phyloP scores from a whole-genome alignment of 2,113 vertebrate genomes.

The Centropus bengalensis region DNA sequence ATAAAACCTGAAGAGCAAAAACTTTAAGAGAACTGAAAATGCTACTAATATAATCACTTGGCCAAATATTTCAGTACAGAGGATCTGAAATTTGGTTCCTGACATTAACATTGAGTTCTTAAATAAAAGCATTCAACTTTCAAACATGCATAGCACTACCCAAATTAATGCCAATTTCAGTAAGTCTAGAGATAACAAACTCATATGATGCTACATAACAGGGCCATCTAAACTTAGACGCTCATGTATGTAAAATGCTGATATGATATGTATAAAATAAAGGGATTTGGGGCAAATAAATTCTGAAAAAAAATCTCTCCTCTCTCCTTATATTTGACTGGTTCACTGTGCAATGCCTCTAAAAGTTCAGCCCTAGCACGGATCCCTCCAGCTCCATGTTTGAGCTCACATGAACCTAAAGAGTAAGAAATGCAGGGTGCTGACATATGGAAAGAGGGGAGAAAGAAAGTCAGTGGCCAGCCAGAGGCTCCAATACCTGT shows the following conservation, averaged over 20 bases:
- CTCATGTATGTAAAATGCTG: background rate
- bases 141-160: background rate
- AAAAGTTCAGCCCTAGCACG: background rate
- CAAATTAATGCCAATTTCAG: background rate
- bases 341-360: background rate
- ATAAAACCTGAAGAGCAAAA: background rate
- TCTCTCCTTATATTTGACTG: background rate
- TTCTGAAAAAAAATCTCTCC: background rate
- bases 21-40: background rate
- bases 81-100: background rate
- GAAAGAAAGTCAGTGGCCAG: background rate
- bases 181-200: background rate
- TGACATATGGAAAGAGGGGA: background rate
- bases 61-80: background rate
- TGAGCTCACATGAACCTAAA: background rate
- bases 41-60: background rate
- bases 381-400: background rate
- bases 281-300: background rate
- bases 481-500: fast-evolving
- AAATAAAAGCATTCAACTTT: background rate
- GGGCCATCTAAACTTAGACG: background rate
- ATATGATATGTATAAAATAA: background rate
- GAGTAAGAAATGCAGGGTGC: background rate
- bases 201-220: background rate
- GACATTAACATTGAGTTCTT: background rate